Percentiles rank a stretch among this genome's conserved stretches.
Evolutionary conservation across 1,140 invertebrate species (phyloP).

Genomic region (Palaemon carinicauda): DNA sequence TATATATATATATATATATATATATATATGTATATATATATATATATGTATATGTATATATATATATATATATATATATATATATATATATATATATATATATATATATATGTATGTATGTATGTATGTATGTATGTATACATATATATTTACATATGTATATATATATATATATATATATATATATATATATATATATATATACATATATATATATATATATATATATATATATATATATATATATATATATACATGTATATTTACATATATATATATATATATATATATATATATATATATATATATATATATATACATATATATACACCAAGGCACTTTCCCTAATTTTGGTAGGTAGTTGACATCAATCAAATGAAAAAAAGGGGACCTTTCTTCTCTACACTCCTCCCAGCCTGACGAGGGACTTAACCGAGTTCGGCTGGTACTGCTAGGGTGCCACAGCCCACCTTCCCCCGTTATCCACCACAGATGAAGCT

Average conservation of each 20-base stretch:
- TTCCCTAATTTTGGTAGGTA: too few species aligned
- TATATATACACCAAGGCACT: neutral
- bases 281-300: neutral
- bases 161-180: neutral
- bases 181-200: neutral
- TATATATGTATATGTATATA: neutral
- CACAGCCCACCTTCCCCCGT: too few species aligned
- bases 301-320: neutral
- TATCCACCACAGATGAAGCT: too few species aligned
- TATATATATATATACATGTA: neutral
- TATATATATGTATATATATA: too few species aligned
- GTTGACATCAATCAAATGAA: too few species aligned
- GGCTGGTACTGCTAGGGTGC: too few species aligned
- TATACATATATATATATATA: neutral
- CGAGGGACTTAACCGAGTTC: too few species aligned
- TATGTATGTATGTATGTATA: neutral
- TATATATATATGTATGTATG: neutral
- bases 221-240: neutral
- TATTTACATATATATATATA: neutral
- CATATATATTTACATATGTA: neutral
- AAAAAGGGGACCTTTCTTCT: too few species aligned
- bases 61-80: neutral
- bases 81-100: neutral
- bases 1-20: too few species aligned
- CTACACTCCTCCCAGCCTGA: too few species aligned